Evolutionary conservation across 2,797 vertebrate genomes (phyloP).

Genomic region (Basileuterus tristriatus): DNA sequence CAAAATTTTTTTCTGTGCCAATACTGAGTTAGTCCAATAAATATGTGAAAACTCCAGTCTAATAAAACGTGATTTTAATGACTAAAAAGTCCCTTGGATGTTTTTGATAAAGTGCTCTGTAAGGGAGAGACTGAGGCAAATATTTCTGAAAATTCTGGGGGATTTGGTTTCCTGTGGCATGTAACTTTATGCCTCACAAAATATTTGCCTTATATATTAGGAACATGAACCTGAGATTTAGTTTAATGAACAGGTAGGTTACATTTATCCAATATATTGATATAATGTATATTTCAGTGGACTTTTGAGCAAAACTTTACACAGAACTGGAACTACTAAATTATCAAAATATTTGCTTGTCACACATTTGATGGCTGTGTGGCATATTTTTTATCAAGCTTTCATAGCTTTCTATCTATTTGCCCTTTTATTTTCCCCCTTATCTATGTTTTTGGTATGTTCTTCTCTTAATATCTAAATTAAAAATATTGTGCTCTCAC

Average conservation of each 20-base stretch:
- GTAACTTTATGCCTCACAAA: not conserved
- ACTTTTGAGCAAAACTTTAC: not conserved
- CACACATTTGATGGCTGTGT: not conserved
- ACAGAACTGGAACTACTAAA: not conserved
- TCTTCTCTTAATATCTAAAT: not conserved
- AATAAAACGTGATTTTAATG: not conserved
- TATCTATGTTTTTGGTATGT: not conserved
- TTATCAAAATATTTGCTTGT: not conserved
- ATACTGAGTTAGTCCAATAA: not conserved
- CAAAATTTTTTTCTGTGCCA: rapidly evolving
- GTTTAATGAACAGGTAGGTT: not conserved
- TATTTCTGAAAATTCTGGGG: not conserved
- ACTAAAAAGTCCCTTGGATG: not conserved
- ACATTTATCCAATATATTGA: not conserved
- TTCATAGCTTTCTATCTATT: not conserved
- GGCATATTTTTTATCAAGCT: not conserved
- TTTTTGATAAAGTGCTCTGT: not conserved
- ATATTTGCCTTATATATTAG: not conserved
- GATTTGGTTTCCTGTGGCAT: not conserved
- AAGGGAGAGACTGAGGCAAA: not conserved
- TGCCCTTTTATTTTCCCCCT: not conserved
- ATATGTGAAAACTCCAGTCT: rapidly evolving
- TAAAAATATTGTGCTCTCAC: not conserved
- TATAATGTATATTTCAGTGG: not conserved
- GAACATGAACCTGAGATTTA: not conserved